These are phyloP conservation scores for Agonum fuliginosum DNA, from an alignment of 2,888 invertebrate species.

Conservation along the genomic window DNA sequence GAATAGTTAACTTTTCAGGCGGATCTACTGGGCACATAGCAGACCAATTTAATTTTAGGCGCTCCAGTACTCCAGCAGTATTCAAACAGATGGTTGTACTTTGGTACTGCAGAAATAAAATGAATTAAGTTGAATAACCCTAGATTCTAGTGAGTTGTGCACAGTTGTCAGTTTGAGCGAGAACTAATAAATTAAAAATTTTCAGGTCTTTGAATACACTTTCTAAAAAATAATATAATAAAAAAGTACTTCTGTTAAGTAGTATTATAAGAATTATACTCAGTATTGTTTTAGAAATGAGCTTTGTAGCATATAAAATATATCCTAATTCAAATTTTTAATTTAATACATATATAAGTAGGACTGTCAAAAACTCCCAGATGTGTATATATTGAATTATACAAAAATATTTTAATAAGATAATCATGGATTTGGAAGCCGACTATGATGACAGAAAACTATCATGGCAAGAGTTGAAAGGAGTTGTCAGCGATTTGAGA, in stretches of 20 bases:
- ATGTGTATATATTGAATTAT: conserved; percentile 56
- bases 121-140: conserved; percentile 59
- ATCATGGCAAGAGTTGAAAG: conserved; percentile 87
- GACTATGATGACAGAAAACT: conserved; percentile 65
- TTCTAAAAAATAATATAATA: conserved; percentile 50
- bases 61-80: not conserved
- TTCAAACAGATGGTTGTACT: not conserved
- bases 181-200: conserved; percentile 54
- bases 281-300: conserved; percentile 48
- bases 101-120: conserved; percentile 45
- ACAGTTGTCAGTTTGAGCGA: conserved; percentile 57
- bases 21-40: not conserved
- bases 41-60: not conserved
- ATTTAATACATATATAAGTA: conserved; percentile 47
- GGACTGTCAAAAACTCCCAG: conserved; percentile 56
- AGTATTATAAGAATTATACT: conserved; percentile 36
- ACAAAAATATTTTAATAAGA: conserved; percentile 29
- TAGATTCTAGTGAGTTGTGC: conserved; percentile 56
- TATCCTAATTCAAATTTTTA: conserved; percentile 53
- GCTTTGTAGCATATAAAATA: conserved; percentile 16
- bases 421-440: conserved; percentile 54
- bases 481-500: conserved; percentile 87
- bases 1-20: no score
- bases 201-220: conserved; percentile 55
- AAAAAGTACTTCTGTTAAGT: conserved; percentile 22